Base-by-base conservation (phyloP, 2,797 vertebrate genomes). In the Notolabrus celidotus region DNA sequence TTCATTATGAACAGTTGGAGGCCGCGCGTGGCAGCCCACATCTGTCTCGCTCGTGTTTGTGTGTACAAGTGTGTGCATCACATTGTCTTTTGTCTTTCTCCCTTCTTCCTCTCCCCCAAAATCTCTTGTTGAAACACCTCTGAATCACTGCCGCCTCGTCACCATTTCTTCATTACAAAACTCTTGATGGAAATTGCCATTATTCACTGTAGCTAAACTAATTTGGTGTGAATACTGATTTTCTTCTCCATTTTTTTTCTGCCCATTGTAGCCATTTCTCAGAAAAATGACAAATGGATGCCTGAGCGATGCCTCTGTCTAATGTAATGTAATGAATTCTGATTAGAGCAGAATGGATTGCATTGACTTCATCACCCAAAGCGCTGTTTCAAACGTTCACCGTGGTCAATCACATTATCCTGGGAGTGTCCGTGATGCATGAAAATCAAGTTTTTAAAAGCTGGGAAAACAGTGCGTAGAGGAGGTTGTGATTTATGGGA, bases 1-100 rank as follows among this genome's bases (percentile, higher is more conserved):
- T 89, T 90, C 86, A 88, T 90, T 87, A 87, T 61, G 77, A 85
- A 67, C 81, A 71, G 82, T 77, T 27, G 79, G 82, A 88, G 72
- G 74, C 76, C 45, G 22, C 34, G 29, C 42, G 51, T 70, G 75
- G 83, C 81, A 76, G 60, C 77, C 56, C 78, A 84, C 89, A 88
- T 86, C 85, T 86, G 89, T 86, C 86, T 83, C 63, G 56, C 62
- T 69, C 56, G 17, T 63, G 57, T 61, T 46, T 71, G 64, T 74
- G 60, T 77, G 54, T 58, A 7, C 14, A n/a, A 49, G 27, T 31
- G 63, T 59, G 41, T 50, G 47, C 15, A 3, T 19, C 34, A 42
- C 39, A 29, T 50, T 56, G 65, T 16, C 31, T 62, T 64, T 76
- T 33, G 29, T 74, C 51, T 68, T 58, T 54, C 3, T 39, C 41